Percentiles rank a stretch among this genome's conserved stretches.
Evolutionary conservation across 2,888 invertebrate species (phyloP).

Genomic region (Cyrtodaria siliqua): DNA sequence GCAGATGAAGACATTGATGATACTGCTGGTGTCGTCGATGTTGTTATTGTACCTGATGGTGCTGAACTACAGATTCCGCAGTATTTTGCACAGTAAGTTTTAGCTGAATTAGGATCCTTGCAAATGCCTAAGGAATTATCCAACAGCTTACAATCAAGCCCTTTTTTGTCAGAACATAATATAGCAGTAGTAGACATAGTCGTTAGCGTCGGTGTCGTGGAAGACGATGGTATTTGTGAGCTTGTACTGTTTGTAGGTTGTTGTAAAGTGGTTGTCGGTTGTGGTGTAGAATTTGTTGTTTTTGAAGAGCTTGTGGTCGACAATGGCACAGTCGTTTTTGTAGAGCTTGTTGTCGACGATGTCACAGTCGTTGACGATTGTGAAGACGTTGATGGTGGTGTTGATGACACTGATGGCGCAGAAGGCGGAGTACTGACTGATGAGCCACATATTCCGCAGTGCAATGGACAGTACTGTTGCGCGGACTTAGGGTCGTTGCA

Average conservation of each 20-base stretch:
- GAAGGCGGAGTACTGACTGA: not conserved
- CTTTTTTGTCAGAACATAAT: not conserved
- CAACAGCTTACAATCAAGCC: not conserved
- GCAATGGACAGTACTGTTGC: conserved; percentile 34
- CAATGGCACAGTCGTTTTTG: not conserved
- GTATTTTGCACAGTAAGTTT: conserved; percentile 1
- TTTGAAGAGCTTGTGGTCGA: not conserved
- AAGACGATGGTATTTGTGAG: not conserved
- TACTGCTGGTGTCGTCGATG: not conserved
- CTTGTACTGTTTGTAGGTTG: not conserved
- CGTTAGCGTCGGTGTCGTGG: not conserved
- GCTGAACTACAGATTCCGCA: conserved; percentile 1
- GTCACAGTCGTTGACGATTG: not conserved
- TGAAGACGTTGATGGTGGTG: not conserved
- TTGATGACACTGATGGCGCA: not conserved
- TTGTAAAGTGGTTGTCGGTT: not conserved
- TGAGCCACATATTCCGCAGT: conserved; percentile 44
- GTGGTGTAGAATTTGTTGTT: not conserved
- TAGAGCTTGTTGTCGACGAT: not conserved
- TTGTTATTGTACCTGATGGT: not conserved
- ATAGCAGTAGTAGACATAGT: not conserved
- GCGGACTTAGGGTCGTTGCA: conserved; percentile 38
- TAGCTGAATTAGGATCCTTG: not conserved
- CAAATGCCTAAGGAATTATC: not conserved
- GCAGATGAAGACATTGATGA: not conserved